Base-by-base conservation (phyloP, 2,888 invertebrate genomes). In the Drosophila meridionalis region DNA sequence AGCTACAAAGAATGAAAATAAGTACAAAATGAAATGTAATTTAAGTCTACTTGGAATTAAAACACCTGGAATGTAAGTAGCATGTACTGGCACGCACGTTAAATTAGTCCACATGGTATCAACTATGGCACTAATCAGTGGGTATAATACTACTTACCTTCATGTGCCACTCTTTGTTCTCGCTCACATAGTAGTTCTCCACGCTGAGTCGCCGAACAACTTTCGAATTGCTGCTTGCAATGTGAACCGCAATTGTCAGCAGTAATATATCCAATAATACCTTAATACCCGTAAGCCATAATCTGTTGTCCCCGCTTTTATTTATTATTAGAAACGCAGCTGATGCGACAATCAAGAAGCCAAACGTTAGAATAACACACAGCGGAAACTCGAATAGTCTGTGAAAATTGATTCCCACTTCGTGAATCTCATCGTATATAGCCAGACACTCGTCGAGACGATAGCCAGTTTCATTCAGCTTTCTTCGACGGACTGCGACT, bases 381-480 rank as follows among this genome's bases (percentile, higher is more conserved):
- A 87, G 55, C 0, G 87, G 82, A 2, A 78, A 7, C 26, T 87
- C 75, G 4, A 88, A 73, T 1, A 83, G 68, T 4, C 64, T 57
- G 30, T 84, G 80, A 34, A 90, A 83, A 6, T 34, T 50, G 1
- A 57, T 30, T 5, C 64, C 74, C 14, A 80, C 61, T 0, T 52
- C 34, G 4, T 83, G 75, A 9, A 90, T 82, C 32, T 80, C 84
- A 9, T 78, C 67, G 55, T 86, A 90, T n/a, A 90, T 69, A 20
- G 64, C 59, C 34, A 79, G 32, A 34, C 78, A 83, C 26, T 84
- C 80, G 9, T 83, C 70, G 62, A 90, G 57, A 0, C 71, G 69
- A 0, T 42, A 11, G 0, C 34, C 63, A 6, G 78, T 71, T 0
- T 48, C 59, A 26, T 63, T 69, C 0, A 80, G 28, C 9, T 69